phyloP scores from a whole-genome alignment of 2,888 invertebrate species.

The Tryphoninae sp. region DNA sequence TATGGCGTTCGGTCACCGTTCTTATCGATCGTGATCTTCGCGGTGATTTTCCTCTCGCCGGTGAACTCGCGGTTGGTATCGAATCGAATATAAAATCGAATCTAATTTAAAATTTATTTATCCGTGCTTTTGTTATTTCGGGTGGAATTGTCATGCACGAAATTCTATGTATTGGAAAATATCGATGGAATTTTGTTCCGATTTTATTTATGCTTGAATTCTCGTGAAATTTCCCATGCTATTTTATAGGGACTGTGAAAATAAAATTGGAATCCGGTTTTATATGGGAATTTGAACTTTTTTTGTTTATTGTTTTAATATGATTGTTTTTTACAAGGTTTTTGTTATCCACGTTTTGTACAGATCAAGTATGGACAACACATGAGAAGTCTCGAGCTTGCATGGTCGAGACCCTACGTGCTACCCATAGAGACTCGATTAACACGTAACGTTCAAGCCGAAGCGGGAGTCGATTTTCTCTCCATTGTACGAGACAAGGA shows the following conservation, averaged over 20 bases:
- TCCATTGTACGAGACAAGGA: slow-evolving; percentile 79
- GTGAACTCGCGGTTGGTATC: slow-evolving; percentile 73
- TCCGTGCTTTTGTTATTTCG: not conserved
- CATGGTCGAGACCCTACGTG: slow-evolving; percentile 81
- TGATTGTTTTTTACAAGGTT: not conserved
- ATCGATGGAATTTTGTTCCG: not conserved
- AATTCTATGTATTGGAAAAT: not conserved
- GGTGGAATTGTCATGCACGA: not conserved
- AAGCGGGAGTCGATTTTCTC: slow-evolving; percentile 80
- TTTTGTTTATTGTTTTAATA: not conserved
- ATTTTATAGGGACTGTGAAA: too few species aligned
- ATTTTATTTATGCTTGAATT: too few species aligned
- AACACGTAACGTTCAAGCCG: slow-evolving; percentile 78
- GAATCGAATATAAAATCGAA: not conserved
- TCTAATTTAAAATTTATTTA: not conserved
- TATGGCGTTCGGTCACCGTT: slow-evolving; percentile 78
- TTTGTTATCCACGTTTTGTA: slow-evolving; percentile 1
- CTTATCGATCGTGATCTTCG: slow-evolving; percentile 77
- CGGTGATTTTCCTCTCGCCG: slow-evolving; percentile 73
- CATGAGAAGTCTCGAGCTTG: slow-evolving; percentile 81
- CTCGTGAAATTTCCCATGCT: too few species aligned
- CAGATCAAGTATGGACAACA: slow-evolving; percentile 80
- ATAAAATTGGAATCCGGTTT: not conserved
- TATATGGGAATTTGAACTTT: not conserved
- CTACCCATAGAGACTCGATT: slow-evolving; percentile 76